Evolutionary conservation across 2,113 vertebrate genomes (phyloP).

Genomic region (Paratilapia polleni): DNA sequence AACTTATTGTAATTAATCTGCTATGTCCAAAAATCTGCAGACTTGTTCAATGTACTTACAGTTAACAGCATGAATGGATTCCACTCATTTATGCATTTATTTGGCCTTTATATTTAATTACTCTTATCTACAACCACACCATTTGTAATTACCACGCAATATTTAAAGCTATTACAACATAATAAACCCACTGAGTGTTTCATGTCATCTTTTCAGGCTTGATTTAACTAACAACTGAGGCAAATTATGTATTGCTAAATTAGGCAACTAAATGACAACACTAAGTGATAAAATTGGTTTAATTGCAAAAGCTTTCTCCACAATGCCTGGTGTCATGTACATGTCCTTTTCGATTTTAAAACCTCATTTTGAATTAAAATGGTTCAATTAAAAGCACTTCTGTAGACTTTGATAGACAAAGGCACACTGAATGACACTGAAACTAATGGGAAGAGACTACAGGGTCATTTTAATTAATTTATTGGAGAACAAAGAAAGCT

Average conservation of each 20-base stretch:
- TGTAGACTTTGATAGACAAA: slow-evolving; percentile 19
- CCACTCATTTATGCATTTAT: background rate
- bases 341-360: slow-evolving; percentile 1
- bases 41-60: background rate
- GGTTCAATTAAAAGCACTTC: background rate
- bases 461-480: background rate
- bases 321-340: slow-evolving; percentile 44
- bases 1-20: background rate
- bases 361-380: background rate
- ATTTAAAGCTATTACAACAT: background rate
- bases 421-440: slow-evolving; percentile 19
- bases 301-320: slow-evolving; percentile 56
- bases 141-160: background rate
- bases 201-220: background rate
- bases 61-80: background rate
- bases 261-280: slow-evolving; percentile 9
- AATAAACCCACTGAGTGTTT: background rate
- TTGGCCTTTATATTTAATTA: background rate
- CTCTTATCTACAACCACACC: background rate
- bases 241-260: background rate
- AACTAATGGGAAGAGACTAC: background rate
- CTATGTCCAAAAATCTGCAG: background rate
- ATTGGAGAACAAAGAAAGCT: slow-evolving; percentile 1
- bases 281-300: slow-evolving; percentile 65
- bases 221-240: background rate